Percentiles rank a stretch among this genome's conserved stretches.
phyloP scores from a whole-genome alignment of 1,140 invertebrate genomes.

The Zeugodacus cucurbitae region DNA sequence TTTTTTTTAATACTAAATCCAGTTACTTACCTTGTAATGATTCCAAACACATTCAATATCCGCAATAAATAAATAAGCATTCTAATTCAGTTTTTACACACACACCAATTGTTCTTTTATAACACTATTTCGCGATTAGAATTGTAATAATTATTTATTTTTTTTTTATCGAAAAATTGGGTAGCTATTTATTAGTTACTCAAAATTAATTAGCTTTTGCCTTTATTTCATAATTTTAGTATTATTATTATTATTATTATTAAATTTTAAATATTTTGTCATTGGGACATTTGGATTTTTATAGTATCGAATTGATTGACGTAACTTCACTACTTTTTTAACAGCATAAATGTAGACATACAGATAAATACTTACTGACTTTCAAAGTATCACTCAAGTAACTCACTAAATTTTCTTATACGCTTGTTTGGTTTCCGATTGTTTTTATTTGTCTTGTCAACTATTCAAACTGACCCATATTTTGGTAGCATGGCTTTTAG shows the following conservation, averaged over 20 bases:
- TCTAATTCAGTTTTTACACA: background rate
- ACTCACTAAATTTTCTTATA: background rate
- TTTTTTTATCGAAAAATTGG: background rate
- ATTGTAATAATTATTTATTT: background rate
- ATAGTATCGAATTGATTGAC: background rate
- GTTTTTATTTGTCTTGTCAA: background rate
- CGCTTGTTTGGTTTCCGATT: background rate
- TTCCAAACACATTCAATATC: background rate
- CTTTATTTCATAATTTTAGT: background rate
- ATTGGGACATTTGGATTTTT: background rate
- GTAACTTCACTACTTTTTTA: background rate
- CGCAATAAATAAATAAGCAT: background rate
- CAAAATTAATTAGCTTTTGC: background rate
- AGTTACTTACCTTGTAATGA: background rate
- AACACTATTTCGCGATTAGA: too few relatives aligned
- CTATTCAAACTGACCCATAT: constrained; percentile 35
- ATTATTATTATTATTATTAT: background rate
- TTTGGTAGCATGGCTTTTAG: background rate
- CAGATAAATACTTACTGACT: background rate
- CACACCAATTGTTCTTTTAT: background rate
- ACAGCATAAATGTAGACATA: background rate
- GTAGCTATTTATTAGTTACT: background rate
- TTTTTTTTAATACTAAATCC: background rate
- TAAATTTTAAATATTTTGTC: background rate
- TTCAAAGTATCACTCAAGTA: background rate